These are phyloP conservation scores for Dyspetes luteomarginatus DNA, from an alignment of 2,888 invertebrate species.

Conservation along the genomic window DNA sequence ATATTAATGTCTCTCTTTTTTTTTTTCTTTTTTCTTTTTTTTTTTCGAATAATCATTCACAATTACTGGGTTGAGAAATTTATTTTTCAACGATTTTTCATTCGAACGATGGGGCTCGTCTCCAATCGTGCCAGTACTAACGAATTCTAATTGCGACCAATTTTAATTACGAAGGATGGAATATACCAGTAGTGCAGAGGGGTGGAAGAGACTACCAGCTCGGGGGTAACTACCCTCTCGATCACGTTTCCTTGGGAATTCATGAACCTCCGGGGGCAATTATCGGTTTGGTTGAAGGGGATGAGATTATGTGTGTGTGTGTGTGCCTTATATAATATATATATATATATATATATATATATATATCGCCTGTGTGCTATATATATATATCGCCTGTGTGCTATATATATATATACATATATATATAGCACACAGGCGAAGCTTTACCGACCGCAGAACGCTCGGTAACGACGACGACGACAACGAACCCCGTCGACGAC, in stretches of 20 bases:
- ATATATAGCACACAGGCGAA: neutral
- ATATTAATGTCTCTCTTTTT: no score
- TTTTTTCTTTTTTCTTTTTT: no score
- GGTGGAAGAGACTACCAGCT: neutral
- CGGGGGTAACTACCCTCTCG: neutral
- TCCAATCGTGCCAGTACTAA: neutral
- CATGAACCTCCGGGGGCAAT: constrained; percentile 45
- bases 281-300: constrained; percentile 48
- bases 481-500: constrained; percentile 17
- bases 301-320: constrained; percentile 9
- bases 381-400: neutral
- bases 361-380: neutral
- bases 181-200: neutral
- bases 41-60: neutral
- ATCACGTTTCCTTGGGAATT: constrained; percentile 51
- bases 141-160: constrained; percentile 30
- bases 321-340: constrained; percentile 9
- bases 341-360: constrained; percentile 6
- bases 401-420: constrained; percentile 3
- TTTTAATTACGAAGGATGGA: constrained; percentile 41
- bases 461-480: constrained; percentile 48
- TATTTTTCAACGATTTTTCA: neutral
- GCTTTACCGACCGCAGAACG: constrained; percentile 32
- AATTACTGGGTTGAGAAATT: no score
- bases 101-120: neutral